Conservation (phyloP, 2,888 invertebrate species). For the Margaritifera margaritifera region DNA sequence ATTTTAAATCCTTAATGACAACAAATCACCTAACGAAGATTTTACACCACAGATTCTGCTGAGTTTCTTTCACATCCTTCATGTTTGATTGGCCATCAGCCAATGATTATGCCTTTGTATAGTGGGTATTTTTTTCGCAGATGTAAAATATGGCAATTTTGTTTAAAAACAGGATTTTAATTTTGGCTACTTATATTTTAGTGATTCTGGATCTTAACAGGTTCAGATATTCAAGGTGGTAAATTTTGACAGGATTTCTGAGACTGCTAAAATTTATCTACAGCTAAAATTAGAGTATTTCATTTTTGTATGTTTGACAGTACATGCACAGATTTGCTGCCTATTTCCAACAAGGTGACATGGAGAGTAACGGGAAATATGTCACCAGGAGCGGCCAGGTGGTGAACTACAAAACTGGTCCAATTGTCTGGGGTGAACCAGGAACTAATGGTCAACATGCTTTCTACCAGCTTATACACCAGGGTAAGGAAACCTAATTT, state of each 20-base stretch:
- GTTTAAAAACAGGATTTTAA: neutral
- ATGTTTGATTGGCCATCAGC: too few relatives aligned
- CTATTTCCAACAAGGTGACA: constrained; percentile 99
- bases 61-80: too few relatives aligned
- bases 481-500: constrained; percentile 76
- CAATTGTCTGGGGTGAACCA: constrained; percentile 97
- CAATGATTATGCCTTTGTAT: too few relatives aligned
- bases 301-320: constrained; percentile 47
- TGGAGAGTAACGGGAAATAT: constrained; percentile 99
- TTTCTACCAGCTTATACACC: constrained; percentile 99
- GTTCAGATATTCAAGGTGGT: neutral
- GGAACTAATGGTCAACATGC: constrained; percentile 99
- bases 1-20: too few relatives aligned
- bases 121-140: too few relatives aligned
- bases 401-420: constrained; percentile 78
- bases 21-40: too few relatives aligned
- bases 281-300: neutral
- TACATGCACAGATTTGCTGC: constrained; percentile 99
- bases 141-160: too few relatives aligned
- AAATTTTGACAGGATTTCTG: too few relatives aligned
- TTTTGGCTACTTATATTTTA: neutral
- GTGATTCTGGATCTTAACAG: neutral
- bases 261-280: neutral
- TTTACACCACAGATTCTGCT: too few relatives aligned
- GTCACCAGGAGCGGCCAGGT: constrained; percentile 74